These are phyloP conservation scores for Rallus limicola DNA, from an alignment of 2,113 vertebrate genomes.

Conservation along the genomic window DNA sequence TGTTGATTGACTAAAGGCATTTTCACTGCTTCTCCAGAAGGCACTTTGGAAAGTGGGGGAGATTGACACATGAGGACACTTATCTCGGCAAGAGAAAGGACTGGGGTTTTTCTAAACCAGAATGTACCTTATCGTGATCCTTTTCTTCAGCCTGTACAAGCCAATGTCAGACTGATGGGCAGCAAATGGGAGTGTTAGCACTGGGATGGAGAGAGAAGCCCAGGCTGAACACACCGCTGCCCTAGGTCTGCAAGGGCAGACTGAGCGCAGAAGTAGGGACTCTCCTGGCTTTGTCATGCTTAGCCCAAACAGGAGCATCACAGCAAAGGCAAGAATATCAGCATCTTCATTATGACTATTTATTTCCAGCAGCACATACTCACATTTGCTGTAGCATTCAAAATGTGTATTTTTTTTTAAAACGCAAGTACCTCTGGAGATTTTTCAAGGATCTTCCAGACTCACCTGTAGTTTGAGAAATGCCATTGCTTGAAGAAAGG, in stretches of 20 bases:
- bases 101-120: background rate
- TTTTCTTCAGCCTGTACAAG: background rate
- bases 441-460: background rate
- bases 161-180: background rate
- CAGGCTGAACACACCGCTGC: background rate
- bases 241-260: background rate
- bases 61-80: background rate
- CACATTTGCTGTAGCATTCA: background rate
- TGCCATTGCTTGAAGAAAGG: background rate
- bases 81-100: background rate
- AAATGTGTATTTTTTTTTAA: background rate
- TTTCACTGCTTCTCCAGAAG: background rate
- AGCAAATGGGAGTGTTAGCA: background rate
- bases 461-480: background rate
- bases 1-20: slow-evolving; percentile 29
- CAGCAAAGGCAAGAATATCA: background rate
- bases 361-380: background rate
- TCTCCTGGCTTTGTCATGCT: background rate
- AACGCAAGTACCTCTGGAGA: background rate
- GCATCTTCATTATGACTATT: background rate
- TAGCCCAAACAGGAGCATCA: background rate
- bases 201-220: background rate
- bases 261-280: background rate
- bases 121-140: background rate
- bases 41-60: background rate